Base-by-base conservation (phyloP, 2,797 vertebrate genomes). In the Cyclura pinguis region DNA sequence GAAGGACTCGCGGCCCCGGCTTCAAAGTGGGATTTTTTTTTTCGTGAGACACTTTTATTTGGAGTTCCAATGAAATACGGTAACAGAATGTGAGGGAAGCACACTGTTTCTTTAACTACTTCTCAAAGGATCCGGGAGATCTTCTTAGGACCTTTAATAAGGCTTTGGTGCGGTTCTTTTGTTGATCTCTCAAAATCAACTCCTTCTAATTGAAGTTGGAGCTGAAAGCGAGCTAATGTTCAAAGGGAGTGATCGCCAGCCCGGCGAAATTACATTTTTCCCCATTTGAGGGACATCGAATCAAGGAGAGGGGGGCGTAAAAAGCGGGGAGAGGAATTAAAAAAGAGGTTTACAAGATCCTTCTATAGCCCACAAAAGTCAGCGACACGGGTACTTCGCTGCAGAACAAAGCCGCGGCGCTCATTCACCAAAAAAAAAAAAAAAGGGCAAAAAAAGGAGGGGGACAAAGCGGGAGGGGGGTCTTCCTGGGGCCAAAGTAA, bases 171-270 rank as follows among this genome's bases (percentile, higher is more conserved):
- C 95, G 96, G 94, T 95, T 92, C 97, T 98, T 98, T 98, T 98
- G 98, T 98, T 96, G 96, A 96, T 97, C 96, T 97, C 96, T 97
- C 97, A 97, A 98, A 98, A 98, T 96, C 97, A 97, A 97, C 97
- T 98, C 95, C 92, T 96, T 96, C 96, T 97, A 97, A 97, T 97
- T 97, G 97, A 98, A 96, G 97, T 86, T 96, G 95, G 96, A 97
- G 96, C 97, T 98, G 98, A 98, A 98, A 98, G 97, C 96, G 98
- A 98, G 97, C 98, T 98, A 98, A 98, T 98, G 98, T 98, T 98
- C 97, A 98, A 97, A 98, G 97, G 96, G 96, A 97, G 96, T 97
- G 96, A 96, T 97, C 97, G 97, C 96, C 97, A 94, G 94, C 96
- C 95, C 96, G 94, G 85, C 96, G 94, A 93, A 96, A 97, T 96